A percentile compares a stretch with the other conserved stretches of the same genome.
phyloP scores from a whole-genome alignment of 2,888 invertebrate genomes.

The Herminia tarsipennalis region DNA sequence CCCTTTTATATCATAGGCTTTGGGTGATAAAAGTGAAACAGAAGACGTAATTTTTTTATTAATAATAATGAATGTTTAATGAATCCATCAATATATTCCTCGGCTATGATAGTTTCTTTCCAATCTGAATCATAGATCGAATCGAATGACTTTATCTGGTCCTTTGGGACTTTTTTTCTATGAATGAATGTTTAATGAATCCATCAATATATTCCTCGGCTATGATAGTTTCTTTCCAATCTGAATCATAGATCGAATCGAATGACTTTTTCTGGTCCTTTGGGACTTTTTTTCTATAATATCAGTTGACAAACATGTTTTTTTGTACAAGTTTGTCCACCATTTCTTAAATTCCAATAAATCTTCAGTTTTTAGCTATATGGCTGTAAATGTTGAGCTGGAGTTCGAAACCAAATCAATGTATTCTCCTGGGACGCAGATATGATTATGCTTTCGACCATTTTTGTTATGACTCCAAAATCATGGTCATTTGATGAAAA shows the following conservation, averaged over 20 bases:
- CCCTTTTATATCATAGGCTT: neutral
- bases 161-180: neutral
- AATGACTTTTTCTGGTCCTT: neutral
- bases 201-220: too few species aligned
- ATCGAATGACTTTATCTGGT: neutral
- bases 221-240: neutral
- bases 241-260: neutral
- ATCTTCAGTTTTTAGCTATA: slow-evolving; percentile 29
- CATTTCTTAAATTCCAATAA: slow-evolving; percentile 29
- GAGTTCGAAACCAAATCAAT: slow-evolving; percentile 34
- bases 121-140: neutral
- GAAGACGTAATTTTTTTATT: neutral
- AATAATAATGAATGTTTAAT: neutral
- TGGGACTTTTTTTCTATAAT: neutral
- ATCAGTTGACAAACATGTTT: neutral
- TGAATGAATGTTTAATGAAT: too few species aligned
- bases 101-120: neutral
- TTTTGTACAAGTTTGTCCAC: slow-evolving; percentile 3
- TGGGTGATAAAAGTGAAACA: neutral
- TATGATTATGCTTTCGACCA: slow-evolving; percentile 28
- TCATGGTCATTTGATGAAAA: neutral
- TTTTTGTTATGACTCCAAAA: slow-evolving; percentile 12
- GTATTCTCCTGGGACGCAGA: slow-evolving; percentile 8
- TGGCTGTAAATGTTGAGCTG: slow-evolving; percentile 35
- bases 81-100: neutral